Conservation (phyloP, 2,797 vertebrate genomes). For the Sphaeramia orbicularis region DNA sequence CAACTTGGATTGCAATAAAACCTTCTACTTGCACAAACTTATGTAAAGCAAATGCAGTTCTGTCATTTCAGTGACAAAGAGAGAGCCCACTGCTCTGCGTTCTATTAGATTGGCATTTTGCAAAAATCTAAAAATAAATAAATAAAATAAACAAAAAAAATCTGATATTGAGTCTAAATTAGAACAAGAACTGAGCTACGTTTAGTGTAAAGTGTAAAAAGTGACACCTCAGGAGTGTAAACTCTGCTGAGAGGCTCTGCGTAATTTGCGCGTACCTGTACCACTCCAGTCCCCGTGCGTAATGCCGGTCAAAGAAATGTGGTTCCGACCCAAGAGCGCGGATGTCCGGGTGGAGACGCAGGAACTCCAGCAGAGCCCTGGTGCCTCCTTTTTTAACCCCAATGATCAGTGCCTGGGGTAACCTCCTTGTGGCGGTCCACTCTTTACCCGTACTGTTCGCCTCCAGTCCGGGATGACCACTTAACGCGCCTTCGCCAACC, state of each 20-base stretch:
- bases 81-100: not conserved
- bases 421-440: constrained; percentile 81
- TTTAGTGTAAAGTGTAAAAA: too few species aligned
- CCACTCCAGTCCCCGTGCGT: constrained; percentile 86
- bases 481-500: constrained; percentile 36
- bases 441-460: constrained; percentile 75
- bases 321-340: constrained; percentile 87
- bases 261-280: constrained; percentile 82
- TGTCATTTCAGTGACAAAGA: constrained; percentile 2
- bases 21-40: not conserved
- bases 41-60: not conserved
- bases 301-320: constrained; percentile 89
- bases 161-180: not conserved
- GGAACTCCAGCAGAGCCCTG: constrained; percentile 87
- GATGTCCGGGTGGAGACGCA: constrained; percentile 87
- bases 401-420: constrained; percentile 87
- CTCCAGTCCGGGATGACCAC: constrained; percentile 57
- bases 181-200: accelerated
- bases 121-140: not conserved
- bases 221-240: not conserved
- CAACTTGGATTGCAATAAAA: not conserved
- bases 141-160: not conserved
- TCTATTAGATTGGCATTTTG: not conserved
- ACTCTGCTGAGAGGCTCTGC: not conserved
- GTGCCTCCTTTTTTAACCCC: constrained; percentile 88